A percentile compares a stretch with the other conserved stretches of the same genome.
These are phyloP conservation scores for Nymphicus hollandicus DNA, from an alignment of 2,113 vertebrate genomes.

Conservation along the genomic window DNA sequence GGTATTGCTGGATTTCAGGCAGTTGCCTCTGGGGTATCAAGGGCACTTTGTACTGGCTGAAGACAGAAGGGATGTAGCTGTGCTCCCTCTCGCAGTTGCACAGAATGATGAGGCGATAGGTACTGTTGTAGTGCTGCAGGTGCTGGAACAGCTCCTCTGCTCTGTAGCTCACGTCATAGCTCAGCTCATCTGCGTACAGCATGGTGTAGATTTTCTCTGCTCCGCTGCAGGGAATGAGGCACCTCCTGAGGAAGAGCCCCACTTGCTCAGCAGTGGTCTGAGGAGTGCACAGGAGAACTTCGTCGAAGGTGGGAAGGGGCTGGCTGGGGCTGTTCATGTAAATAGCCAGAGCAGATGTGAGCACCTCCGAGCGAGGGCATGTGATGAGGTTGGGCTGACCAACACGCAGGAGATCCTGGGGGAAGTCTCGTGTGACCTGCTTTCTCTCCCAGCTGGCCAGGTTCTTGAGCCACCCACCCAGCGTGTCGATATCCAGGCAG, in stretches of 20 bases:
- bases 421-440: slow-evolving; percentile 70
- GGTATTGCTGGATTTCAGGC: slow-evolving; percentile 76
- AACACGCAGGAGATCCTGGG: slow-evolving; percentile 66
- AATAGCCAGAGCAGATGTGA: slow-evolving; percentile 83
- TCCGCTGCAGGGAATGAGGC: slow-evolving; percentile 71
- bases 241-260: slow-evolving; percentile 87
- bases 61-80: slow-evolving; percentile 87
- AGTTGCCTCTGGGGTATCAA: slow-evolving; percentile 78
- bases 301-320: slow-evolving; percentile 85
- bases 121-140: slow-evolving; percentile 67
- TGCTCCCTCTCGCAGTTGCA: slow-evolving; percentile 87
- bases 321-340: slow-evolving; percentile 83
- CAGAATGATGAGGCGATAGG: slow-evolving; percentile 84
- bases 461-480: slow-evolving; percentile 78
- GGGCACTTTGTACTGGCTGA: slow-evolving; percentile 87
- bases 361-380: slow-evolving; percentile 81
- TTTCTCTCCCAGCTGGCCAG: slow-evolving; percentile 57
- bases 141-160: slow-evolving; percentile 83
- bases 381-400: slow-evolving; percentile 87
- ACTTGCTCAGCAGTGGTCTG: slow-evolving; percentile 84
- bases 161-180: slow-evolving; percentile 86
- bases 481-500: slow-evolving; percentile 79
- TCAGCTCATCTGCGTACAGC: slow-evolving; percentile 85
- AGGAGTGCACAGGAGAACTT: slow-evolving; percentile 88
- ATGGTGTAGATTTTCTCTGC: slow-evolving; percentile 84